Percentiles rank a stretch among this genome's conserved stretches.
phyloP scores from a whole-genome alignment of 2,797 vertebrate species.

The Gymnothorax javanicus region DNA sequence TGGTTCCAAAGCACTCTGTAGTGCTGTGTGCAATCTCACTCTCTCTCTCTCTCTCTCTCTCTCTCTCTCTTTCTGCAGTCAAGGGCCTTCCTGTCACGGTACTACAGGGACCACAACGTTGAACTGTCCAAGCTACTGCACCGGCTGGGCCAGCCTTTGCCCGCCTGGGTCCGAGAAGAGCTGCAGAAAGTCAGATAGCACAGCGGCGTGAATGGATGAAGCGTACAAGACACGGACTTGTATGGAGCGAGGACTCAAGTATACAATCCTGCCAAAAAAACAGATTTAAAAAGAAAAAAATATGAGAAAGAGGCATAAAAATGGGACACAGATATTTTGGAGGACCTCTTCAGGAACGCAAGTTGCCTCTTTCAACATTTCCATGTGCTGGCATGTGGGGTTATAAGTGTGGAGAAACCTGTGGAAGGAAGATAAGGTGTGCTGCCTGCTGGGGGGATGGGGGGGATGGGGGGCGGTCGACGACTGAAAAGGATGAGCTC shows the following conservation, averaged over 20 bases:
- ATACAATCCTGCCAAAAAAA: slow-evolving; percentile 48
- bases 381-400: slow-evolving; percentile 73
- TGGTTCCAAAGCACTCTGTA: too few species aligned
- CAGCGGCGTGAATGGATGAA: background rate
- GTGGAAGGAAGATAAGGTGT: slow-evolving; percentile 45
- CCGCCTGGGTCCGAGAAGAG: slow-evolving; percentile 94
- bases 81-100: slow-evolving; percentile 87
- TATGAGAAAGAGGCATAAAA: background rate
- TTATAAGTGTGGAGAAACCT: slow-evolving; percentile 35
- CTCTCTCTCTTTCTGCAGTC: slow-evolving; percentile 70
- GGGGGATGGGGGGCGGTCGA: slow-evolving; percentile 2
- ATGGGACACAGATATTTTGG: slow-evolving; percentile 32
- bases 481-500: background rate
- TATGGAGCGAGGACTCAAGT: slow-evolving; percentile 13
- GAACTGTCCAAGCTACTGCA: slow-evolving; percentile 95
- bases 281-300: background rate
- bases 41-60: slow-evolving; percentile 25
- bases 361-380: slow-evolving; percentile 48
- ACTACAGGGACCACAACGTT: slow-evolving; percentile 94
- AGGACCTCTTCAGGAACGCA: slow-evolving; percentile 59
- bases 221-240: too few species aligned
- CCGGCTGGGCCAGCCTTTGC: slow-evolving; percentile 89
- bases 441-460: background rate
- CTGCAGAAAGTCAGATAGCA: slow-evolving; percentile 92
- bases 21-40: background rate